Conservation (phyloP, 2,113 vertebrate genomes). For the Zosterops hypoxanthus region DNA sequence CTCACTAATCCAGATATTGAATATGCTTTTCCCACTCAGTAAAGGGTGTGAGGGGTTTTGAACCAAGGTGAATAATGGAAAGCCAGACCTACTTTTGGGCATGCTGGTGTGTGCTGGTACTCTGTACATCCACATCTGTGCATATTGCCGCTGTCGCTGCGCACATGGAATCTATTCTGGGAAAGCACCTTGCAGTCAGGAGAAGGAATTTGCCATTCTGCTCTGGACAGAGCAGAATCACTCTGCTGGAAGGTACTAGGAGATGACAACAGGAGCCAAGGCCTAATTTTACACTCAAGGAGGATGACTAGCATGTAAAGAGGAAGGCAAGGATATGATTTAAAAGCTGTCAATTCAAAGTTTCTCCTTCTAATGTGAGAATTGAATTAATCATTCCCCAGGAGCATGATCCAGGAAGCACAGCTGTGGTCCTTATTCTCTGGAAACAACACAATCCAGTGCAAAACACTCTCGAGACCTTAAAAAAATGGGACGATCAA, state of each 20-base stretch:
- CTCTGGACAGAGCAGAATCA: background rate
- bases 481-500: background rate
- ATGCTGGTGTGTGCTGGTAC: accelerated
- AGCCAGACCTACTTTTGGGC: background rate
- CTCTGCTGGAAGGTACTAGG: background rate
- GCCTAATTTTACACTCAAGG: background rate
- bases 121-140: accelerated
- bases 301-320: background rate
- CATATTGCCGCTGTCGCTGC: accelerated
- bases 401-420: background rate
- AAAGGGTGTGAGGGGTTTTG: background rate
- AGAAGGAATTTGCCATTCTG: background rate
- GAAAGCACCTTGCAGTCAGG: background rate
- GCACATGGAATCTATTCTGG: accelerated
- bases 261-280: background rate
- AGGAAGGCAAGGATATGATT: background rate
- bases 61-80: background rate
- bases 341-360: background rate
- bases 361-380: background rate
- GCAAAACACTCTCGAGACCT: background rate
- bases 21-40: background rate
- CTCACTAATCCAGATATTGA: background rate
- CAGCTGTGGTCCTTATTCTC: background rate
- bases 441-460: background rate
- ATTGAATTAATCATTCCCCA: background rate